Base-by-base conservation (phyloP, 1,140 invertebrate species). In the Xylocopa sonorina region DNA sequence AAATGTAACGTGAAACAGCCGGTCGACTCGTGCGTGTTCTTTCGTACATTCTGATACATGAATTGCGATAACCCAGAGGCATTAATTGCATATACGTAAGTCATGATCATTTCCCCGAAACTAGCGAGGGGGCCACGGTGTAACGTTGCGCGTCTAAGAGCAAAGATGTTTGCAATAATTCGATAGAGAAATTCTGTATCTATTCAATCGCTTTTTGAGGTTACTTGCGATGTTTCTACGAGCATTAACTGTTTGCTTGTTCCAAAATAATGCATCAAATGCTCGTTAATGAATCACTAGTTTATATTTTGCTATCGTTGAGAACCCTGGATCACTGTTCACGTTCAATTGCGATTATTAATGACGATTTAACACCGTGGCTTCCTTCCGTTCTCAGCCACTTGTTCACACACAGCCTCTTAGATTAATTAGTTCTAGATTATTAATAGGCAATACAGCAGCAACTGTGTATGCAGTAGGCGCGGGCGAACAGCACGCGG, bases 401-500 rank as follows among this genome's bases (percentile, higher is more conserved):
- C 41, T 78, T 50, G 58, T 32, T 78, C 71, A 58, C 80, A 58
- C 80, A 80, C 66, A 86, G 80, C 80, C 77, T 83, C 48, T 43
- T 86, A 86, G 77, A 86, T 83, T 83, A 86, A 83, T 78, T 86
- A 86, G 81, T 66, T 60, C 62, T 86, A 86, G 84, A 66, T 63
- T 66, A 81, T 72, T 72, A 79, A 85, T 81, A 81, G 82, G 34
- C 62, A 18, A 64, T 27, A 38, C 62, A 64, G 34, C 58, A 68
- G 62, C 71, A 80, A 69, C 66, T 72, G 72, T 77, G 69, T 64
- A 79, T 24, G 34, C 43, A 1, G 43, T 48, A 46, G 43, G 43
- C 0, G 63, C 69, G 75, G 14, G n/a, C 27, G 18, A 76, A 51
- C 48, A 38, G 41, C 2, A n/a, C 72, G 72, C 16, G 72, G 60